Evolutionary conservation across 2,113 vertebrate genomes (phyloP).

Genomic region (Thunnus maccoyii): DNA sequence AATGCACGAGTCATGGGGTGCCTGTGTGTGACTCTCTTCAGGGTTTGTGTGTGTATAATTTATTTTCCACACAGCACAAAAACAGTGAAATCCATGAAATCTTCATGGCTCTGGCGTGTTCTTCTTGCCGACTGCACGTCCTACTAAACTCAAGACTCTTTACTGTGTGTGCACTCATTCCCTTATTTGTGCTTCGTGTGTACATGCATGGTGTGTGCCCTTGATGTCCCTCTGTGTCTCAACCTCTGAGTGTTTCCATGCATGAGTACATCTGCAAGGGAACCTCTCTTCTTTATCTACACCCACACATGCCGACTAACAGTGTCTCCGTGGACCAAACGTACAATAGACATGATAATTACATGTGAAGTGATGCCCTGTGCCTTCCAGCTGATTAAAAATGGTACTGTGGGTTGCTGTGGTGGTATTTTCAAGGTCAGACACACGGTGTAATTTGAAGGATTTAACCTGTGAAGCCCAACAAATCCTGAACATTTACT

Average conservation of each 20-base stretch:
- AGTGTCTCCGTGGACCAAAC: constrained; percentile 50
- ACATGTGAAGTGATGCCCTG: constrained; percentile 61
- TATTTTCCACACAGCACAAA: constrained; percentile 17
- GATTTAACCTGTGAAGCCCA: constrained; percentile 44
- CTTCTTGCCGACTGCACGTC: constrained; percentile 30
- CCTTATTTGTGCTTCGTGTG: constrained; percentile 32
- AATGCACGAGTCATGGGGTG: background rate
- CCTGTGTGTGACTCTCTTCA: background rate
- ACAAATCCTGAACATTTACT: constrained; percentile 6
- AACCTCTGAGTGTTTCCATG: constrained; percentile 56
- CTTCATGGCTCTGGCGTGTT: constrained; percentile 44
- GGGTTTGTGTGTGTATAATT: constrained; percentile 45
- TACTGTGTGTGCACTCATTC: background rate
- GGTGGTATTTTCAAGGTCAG: constrained; percentile 69
- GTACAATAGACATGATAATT: constrained; percentile 71
- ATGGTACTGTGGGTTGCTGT: background rate
- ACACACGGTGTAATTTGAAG: constrained; percentile 2
- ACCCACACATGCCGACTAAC: constrained; percentile 59
- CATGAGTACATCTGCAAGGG: constrained; percentile 50
- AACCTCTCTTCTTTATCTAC: constrained; percentile 70
- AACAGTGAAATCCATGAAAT: constrained; percentile 50
- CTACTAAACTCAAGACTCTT: constrained; percentile 48
- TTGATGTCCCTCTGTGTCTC: constrained; percentile 57
- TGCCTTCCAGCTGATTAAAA: constrained; percentile 63
- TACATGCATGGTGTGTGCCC: constrained; percentile 54